Percentiles rank a stretch among this genome's conserved stretches.
phyloP scores from a whole-genome alignment of 2,113 vertebrate species.

The Sinocyclocheilus rhinocerous region DNA sequence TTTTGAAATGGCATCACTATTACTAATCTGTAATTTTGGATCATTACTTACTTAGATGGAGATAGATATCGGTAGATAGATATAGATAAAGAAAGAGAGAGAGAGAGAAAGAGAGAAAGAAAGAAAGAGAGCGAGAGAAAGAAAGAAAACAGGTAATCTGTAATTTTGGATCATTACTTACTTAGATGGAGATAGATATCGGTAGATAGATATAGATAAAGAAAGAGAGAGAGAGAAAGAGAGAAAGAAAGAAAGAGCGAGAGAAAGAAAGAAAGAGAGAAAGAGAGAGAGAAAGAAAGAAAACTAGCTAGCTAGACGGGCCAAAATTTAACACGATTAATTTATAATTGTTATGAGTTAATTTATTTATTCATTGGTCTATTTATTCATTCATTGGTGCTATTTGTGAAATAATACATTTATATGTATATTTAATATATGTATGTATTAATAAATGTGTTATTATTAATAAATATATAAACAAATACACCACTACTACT shows the following conservation, averaged over 20 bases:
- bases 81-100: too few relatives aligned
- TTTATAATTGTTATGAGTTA: background rate
- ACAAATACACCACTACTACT: background rate
- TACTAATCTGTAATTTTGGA: background rate
- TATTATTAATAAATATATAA: background rate
- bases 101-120: too few relatives aligned
- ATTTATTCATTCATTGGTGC: background rate
- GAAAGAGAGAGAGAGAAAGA: too few relatives aligned
- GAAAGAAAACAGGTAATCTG: background rate
- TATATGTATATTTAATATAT: background rate
- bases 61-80: too few relatives aligned
- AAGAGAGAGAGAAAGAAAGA: too few relatives aligned
- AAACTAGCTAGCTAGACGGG: background rate
- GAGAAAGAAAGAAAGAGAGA: too few relatives aligned
- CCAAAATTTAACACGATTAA: background rate
- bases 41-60: background rate
- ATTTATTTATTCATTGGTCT: background rate
- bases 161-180: background rate
- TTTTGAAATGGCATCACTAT: background rate
- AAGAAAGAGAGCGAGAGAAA: too few relatives aligned
- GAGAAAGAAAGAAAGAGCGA: too few relatives aligned
- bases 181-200: too few relatives aligned
- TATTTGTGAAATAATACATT: background rate
- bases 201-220: too few relatives aligned
- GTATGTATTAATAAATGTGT: background rate